Base-by-base conservation (phyloP, 1,140 invertebrate genomes). In the Protaetia brevitarsis region DNA sequence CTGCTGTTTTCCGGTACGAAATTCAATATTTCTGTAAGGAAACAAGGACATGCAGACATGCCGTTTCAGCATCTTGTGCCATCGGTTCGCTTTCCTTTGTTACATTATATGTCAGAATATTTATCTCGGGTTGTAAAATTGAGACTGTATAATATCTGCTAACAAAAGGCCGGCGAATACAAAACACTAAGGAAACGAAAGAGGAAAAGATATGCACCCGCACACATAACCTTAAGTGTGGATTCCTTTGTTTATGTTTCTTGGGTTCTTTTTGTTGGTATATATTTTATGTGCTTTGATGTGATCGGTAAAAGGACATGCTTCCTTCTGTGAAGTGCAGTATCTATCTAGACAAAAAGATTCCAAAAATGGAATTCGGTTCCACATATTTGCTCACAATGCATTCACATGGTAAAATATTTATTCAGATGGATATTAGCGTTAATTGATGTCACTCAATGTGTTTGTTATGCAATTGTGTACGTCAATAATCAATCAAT, bases 41-140 rank as follows among this genome's bases (percentile, higher is more conserved):
- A 7, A 51, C 41, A 51, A 51, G 13, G 10, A 19, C 6, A 23
- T 51, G 19, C 16, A 51, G 10, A 19, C 11, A 51, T 19, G 26
- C 41, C 41, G 3, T 51, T 51, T 23, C 41, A 51, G n/a, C 19
- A 51, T 51, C 19, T 51, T 51, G 21, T 7, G 41, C 41, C 4
- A 2, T 16, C 6, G 2, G 13, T 51, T n/a, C n/a, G 26, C 2
- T 23, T 26, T 8, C 16, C 41, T 51, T 21, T 51, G 41, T 51
- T 51, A 23, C 41, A 19, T 7, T 51, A 51, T 51, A 51, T 51
- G 41, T 51, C 10, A 21, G 16, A 51, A 51, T 51, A 51, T 51
- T 51, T 51, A 51, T 23, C 41, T 21, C 16, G 0, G 13, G 13
- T 51, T 51, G 41, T 23, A 51, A 51, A 19, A 51, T 23, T 51